A percentile compares a stretch with the other conserved stretches of the same genome.
Conservation (phyloP, 2,888 invertebrate genomes). For the Scotopteryx bipunctaria region DNA sequence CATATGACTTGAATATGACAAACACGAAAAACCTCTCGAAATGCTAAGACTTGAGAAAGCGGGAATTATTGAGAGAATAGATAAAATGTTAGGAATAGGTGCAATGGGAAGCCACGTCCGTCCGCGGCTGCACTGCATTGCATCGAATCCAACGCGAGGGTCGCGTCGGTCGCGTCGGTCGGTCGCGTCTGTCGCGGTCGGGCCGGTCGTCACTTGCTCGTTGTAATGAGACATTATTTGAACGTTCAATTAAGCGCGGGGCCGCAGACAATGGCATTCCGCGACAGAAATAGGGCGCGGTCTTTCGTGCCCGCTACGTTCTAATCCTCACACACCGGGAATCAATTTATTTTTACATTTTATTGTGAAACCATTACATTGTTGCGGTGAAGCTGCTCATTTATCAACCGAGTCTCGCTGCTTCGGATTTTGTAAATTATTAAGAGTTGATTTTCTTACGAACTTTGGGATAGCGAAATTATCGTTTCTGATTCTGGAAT, state of each 20-base stretch:
- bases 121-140: no score
- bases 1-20: no score
- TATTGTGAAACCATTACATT: constrained; percentile 30
- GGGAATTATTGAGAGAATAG: no score
- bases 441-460: constrained; percentile 12
- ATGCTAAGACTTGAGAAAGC: no score
- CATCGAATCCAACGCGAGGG: no score
- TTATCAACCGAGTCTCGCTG: constrained; percentile 23
- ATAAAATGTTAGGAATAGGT: no score
- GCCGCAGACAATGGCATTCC: constrained; percentile 37
- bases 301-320: neutral
- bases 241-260: constrained; percentile 30
- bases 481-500: constrained; percentile 4
- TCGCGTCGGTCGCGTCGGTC: no score
- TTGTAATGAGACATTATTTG: constrained; percentile 29
- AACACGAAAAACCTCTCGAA: no score
- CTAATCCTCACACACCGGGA: constrained; percentile 3
- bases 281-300: constrained; percentile 31
- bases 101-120: no score
- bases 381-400: constrained; percentile 31
- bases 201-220: constrained; percentile 17
- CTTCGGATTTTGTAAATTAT: constrained; percentile 18
- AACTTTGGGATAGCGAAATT: constrained; percentile 11
- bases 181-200: neutral
- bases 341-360: constrained; percentile 29